Base-by-base conservation (phyloP, 2,888 invertebrate species). In the Coelopa pilipes region DNA sequence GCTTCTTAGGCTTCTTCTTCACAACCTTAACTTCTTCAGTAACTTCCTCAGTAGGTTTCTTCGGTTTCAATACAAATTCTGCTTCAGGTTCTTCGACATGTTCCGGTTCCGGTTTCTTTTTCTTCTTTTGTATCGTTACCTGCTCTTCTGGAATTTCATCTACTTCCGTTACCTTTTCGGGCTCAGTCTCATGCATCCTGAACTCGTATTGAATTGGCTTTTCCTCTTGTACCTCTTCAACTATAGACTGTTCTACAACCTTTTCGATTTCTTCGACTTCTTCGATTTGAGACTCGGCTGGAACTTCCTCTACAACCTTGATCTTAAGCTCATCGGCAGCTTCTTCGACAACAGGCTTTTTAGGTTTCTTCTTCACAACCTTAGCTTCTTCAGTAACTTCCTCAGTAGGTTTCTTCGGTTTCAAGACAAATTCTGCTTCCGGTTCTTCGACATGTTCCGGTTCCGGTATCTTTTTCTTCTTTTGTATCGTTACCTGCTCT, bases 1-100 rank as follows among this genome's bases (percentile, higher is more conserved):
- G 77, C 60, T 84, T 84, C 3, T 82, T 79, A 21, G 83, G 81
- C 79, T 82, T 88, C 82, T 82, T 81, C 2, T 80, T 75, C 13
- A 49, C 49, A 73, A 85, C 75, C 63, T 79, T 83, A 71, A 81
- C 75, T n/a, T 80, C 81, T n/a, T 83, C 84, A 71, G 76, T 74
- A 62, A 79, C 79, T 50, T 81, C 78, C 72, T 80, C 79, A 0
- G 78, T 62, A 5, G 78, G 76, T 62, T 76, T 73, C 34, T 79
- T 77, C 17, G 75, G 62, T 46, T 69, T 68, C 7, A 84, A 60
- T 19, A 78, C 81, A 0, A 80, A 76, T 74, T 80, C 71, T 34
- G 79, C 78, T 55, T 82, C 80, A 0, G 80, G 80, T 65, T 84
- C 83, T 70, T 83, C 83, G 5, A 3, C 63, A 11, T 71, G 77